Conservation (phyloP, 2,888 invertebrate species). For the Sarcophaga caerulescens region DNA sequence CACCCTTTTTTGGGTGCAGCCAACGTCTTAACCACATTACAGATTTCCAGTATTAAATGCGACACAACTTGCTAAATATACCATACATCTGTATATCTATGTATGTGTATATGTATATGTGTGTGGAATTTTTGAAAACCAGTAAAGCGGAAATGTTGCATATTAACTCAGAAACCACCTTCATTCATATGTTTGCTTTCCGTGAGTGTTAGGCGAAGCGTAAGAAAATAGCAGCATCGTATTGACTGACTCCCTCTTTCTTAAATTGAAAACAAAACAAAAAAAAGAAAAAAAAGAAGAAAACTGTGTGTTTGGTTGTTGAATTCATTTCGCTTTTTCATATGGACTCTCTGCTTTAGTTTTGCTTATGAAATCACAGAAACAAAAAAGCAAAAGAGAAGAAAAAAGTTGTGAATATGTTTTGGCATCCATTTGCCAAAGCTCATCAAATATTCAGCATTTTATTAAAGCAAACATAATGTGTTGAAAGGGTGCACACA, state of each 20-base stretch:
- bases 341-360: constrained; percentile 17
- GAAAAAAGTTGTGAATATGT: constrained; percentile 45
- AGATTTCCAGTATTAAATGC: constrained; percentile 23
- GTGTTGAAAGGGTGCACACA: constrained; percentile 21
- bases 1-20: constrained; percentile 10
- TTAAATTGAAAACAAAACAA: neutral
- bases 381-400: constrained; percentile 2
- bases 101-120: neutral
- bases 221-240: constrained; percentile 47
- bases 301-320: constrained; percentile 1
- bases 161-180: constrained; percentile 59
- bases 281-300: neutral
- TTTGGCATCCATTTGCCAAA: constrained; percentile 68
- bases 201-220: constrained; percentile 41
- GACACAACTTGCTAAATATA: neutral
- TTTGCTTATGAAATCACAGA: constrained; percentile 48
- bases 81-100: neutral
- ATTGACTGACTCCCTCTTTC: neutral
- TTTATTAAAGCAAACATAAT: constrained; percentile 67
- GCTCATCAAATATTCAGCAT: constrained; percentile 70
- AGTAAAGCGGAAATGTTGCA: constrained; percentile 61
- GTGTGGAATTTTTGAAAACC: constrained; percentile 29
- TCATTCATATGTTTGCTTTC: constrained; percentile 50
- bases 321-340: constrained; percentile 30
- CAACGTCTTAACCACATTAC: constrained; percentile 42